Evolutionary conservation across 2,888 invertebrate species (phyloP).

Genomic region (Lumbricus terrestris): DNA sequence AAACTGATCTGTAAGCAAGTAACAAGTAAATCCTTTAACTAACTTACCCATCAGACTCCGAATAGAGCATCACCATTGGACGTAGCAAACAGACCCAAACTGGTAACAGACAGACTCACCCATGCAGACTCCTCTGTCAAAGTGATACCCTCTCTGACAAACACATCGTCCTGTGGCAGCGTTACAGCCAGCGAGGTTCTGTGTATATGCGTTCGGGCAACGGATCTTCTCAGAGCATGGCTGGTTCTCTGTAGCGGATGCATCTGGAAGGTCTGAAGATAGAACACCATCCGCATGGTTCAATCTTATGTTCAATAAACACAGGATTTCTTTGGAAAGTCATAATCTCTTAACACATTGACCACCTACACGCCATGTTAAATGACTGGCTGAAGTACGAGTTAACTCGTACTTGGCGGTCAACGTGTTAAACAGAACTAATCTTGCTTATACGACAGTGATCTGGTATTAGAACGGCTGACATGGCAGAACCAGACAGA

Average conservation of each 20-base stretch:
- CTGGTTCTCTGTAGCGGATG: not conserved
- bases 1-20: too few relatives aligned
- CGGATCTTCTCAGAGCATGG: not conserved
- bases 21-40: too few relatives aligned
- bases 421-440: too few relatives aligned
- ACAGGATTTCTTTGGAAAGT: not conserved
- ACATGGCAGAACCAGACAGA: too few relatives aligned
- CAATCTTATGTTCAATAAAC: not conserved
- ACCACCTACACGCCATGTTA: too few relatives aligned
- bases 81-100: not conserved
- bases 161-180: not conserved
- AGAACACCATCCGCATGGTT: not conserved
- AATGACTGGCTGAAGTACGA: too few relatives aligned
- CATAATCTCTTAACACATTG: not conserved
- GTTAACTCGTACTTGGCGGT: too few relatives aligned
- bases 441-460: too few relatives aligned
- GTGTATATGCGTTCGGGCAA: not conserved
- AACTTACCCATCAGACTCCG: too few relatives aligned
- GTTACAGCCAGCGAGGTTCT: slow-evolving; percentile 7
- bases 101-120: not conserved
- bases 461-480: too few relatives aligned
- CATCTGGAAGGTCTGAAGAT: slow-evolving; percentile 11
- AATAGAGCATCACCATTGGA: not conserved
- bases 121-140: slow-evolving; percentile 5
- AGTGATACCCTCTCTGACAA: slow-evolving; percentile 10